Conservation (phyloP, 2,113 vertebrate species). For the Prochilodus magdalenae region DNA sequence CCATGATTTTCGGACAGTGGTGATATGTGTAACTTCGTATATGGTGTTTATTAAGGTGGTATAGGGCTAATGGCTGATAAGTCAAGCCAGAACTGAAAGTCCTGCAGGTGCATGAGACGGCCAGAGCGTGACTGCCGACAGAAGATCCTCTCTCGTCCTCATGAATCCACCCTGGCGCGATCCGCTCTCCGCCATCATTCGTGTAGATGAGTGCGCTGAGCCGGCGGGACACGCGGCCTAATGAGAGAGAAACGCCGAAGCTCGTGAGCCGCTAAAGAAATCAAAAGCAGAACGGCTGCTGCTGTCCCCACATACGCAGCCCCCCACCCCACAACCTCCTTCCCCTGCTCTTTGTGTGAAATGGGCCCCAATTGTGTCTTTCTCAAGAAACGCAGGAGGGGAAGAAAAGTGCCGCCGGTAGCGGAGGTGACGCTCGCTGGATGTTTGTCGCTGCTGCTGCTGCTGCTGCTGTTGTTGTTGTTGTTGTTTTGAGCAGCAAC, state of each 20-base stretch:
- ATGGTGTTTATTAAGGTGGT: not conserved
- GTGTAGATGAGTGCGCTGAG: not conserved
- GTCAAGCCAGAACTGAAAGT: not conserved
- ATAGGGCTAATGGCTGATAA: not conserved
- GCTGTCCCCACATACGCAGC: not conserved
- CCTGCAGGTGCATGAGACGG: not conserved
- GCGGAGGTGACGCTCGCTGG: slow-evolving; percentile 60
- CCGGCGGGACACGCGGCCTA: slow-evolving; percentile 13
- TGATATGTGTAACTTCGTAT: too few species aligned
- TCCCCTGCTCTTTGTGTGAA: slow-evolving; percentile 1
- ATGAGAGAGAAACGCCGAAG: slow-evolving; percentile 21
- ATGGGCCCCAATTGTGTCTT: slow-evolving; percentile 49
- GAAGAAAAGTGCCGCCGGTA: slow-evolving; percentile 58
- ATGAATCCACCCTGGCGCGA: too few species aligned
- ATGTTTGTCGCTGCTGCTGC: slow-evolving; percentile 59
- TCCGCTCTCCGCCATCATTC: not conserved
- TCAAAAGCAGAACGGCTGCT: slow-evolving; percentile 18
- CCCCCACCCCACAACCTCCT: not conserved
- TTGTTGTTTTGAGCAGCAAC: slow-evolving; percentile 67
- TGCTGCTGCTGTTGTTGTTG: slow-evolving; percentile 57
- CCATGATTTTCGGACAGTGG: too few species aligned
- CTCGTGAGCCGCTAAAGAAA: not conserved
- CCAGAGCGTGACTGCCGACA: not conserved
- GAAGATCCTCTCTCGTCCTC: not conserved
- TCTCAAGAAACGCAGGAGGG: slow-evolving; percentile 61